Base-by-base conservation (phyloP, 2,113 vertebrate species). In the Indri indri region DNA sequence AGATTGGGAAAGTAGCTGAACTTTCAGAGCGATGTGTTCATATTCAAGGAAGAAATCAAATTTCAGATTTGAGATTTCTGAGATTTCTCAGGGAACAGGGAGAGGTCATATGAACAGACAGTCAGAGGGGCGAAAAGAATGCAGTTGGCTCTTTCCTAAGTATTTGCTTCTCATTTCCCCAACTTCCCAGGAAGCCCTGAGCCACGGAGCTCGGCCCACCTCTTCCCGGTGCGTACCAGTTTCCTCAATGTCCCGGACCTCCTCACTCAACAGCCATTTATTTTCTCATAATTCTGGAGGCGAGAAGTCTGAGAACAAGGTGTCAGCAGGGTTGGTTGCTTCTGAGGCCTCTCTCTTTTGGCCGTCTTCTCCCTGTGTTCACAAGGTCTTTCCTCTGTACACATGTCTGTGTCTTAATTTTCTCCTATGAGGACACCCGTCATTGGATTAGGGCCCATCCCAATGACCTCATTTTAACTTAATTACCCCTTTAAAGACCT, bases 121-220 rank as follows among this genome's bases (percentile, higher is more conserved):
- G 22, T 20, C 2, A 45, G 23, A 12, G 0, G 2, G n/a, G 61
- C 30, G 3, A 63, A 65, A 22, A 20, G 0, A 16, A n/a, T 3
- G 4, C 34, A 9, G 16, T 20, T 22, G 23, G 8, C 9, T 18
- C 5, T 23, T 65, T 54, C 40, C 34, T 5, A 6, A 2, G 23
- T 6, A 54, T 37, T 10, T 1, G 0, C 61, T 34, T 1, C 12
- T 7, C 57, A 1, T 0, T 1, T 25, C 1, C 6, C 1, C 0
- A 14, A 11, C 18, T 16, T 79, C 0, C 0, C 0, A 40, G 47
- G 30, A 9, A 14, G 0, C 20, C 11, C 0, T 0, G 40, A 37
- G 3, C 5, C 17, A 0, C 3, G 0, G 0, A 40, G n/a, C 37
- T 4, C 32, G 7, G 27, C 80, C 74, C 37, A 6, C 23, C 34